Evolutionary conservation across 2,113 vertebrate genomes (phyloP).

Genomic region (Cairina moschata): DNA sequence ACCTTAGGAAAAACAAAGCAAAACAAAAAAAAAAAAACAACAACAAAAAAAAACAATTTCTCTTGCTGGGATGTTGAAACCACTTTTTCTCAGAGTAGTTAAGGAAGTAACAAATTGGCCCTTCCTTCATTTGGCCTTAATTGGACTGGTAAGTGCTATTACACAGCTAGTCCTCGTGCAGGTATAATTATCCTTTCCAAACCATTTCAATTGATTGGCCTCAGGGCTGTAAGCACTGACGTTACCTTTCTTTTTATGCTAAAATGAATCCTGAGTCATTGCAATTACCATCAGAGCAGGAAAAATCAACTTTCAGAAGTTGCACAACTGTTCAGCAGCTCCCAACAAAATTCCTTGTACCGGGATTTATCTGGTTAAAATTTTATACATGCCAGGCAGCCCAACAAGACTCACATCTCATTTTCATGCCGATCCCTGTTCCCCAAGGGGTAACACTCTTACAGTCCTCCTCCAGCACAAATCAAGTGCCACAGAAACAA

Average conservation of each 20-base stretch:
- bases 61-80: not conserved
- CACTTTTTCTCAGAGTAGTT: constrained; percentile 26
- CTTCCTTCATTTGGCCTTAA: constrained; percentile 44
- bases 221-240: constrained; percentile 48
- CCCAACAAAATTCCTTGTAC: not conserved
- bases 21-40: no score
- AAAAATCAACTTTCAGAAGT: constrained; percentile 32
- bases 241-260: constrained; percentile 32
- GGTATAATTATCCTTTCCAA: constrained; percentile 71
- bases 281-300: constrained; percentile 2
- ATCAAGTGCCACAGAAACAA: not conserved
- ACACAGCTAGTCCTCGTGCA: constrained; percentile 30
- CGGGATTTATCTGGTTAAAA: constrained; percentile 10
- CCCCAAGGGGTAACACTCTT: not conserved
- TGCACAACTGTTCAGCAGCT: not conserved
- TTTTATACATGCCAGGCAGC: not conserved
- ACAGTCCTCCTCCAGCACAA: constrained; percentile 21
- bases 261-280: constrained; percentile 65
- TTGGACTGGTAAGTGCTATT: constrained; percentile 58
- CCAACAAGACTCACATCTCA: constrained; percentile 30
- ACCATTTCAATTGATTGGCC: constrained; percentile 57
- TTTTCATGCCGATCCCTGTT: not conserved
- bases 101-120: constrained; percentile 19
- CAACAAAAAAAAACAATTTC: not conserved
- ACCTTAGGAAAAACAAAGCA: not conserved